phyloP scores from a whole-genome alignment of 2,113 vertebrate genomes.

The Dasyurus viverrinus region DNA sequence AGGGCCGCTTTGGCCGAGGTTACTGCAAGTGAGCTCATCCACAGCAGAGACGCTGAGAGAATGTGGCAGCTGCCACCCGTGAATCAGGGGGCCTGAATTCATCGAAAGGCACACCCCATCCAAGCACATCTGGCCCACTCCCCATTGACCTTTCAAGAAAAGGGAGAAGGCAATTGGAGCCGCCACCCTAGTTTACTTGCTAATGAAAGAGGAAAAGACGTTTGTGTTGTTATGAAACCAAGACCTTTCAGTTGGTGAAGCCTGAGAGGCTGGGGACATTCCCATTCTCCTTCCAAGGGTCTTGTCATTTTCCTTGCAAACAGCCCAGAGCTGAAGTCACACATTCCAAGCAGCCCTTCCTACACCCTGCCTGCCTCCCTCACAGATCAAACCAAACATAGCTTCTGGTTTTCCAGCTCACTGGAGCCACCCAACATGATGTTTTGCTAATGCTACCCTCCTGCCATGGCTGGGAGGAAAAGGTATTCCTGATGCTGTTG shows the following conservation, averaged over 20 bases:
- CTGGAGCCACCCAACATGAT: slow-evolving; percentile 4
- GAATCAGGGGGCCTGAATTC: slow-evolving; percentile 60
- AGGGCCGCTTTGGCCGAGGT: slow-evolving; percentile 60
- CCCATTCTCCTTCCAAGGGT: slow-evolving; percentile 1
- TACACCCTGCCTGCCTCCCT: neutral
- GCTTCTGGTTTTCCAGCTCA: neutral
- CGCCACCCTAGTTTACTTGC: neutral
- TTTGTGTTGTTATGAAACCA: slow-evolving; percentile 35
- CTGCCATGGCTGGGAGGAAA: neutral
- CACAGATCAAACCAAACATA: neutral
- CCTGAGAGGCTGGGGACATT: neutral
- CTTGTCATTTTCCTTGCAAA: neutral
- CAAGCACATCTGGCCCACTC: slow-evolving; percentile 33
- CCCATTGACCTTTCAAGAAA: slow-evolving; percentile 38
- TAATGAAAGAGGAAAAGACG: slow-evolving; percentile 12
- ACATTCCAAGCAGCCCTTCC: neutral
- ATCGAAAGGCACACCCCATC: slow-evolving; percentile 44
- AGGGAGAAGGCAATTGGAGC: slow-evolving; percentile 13
- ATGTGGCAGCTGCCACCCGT: slow-evolving; percentile 55
- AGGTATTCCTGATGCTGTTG: neutral
- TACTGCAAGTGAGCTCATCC: slow-evolving; percentile 65
- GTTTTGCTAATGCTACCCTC: neutral
- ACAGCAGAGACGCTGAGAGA: slow-evolving; percentile 45
- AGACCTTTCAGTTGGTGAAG: neutral
- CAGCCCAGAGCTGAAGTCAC: neutral